These are phyloP conservation scores for Suricata suricatta DNA, from an alignment of 2,113 vertebrate genomes.

Conservation along the genomic window DNA sequence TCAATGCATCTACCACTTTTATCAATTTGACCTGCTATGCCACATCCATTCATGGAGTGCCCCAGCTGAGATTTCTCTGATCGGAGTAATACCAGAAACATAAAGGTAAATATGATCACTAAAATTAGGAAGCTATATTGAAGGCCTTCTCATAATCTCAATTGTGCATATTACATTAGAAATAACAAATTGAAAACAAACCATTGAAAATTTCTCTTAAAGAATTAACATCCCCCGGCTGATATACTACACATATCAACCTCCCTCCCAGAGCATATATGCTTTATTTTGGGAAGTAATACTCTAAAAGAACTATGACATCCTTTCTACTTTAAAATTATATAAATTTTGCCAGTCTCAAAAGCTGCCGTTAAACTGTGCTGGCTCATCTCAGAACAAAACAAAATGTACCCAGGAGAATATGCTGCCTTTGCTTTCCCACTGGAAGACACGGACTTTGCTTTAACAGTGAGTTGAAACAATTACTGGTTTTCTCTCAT, in stretches of 20 bases:
- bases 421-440: background rate
- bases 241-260: background rate
- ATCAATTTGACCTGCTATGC: background rate
- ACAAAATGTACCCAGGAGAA: background rate
- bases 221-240: background rate
- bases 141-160: background rate
- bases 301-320: background rate
- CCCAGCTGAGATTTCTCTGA: background rate
- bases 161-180: background rate
- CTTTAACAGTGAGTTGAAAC: background rate
- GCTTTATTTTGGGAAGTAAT: background rate
- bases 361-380: background rate
- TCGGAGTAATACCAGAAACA: background rate
- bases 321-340: background rate
- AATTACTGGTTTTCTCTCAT: background rate
- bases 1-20: background rate
- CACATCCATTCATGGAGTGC: background rate
- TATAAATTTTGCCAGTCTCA: background rate
- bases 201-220: background rate
- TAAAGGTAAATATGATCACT: background rate
- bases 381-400: background rate
- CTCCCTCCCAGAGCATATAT: background rate
- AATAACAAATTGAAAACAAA: background rate
- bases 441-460: background rate
- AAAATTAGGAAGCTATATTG: background rate